Evolutionary conservation across 2,888 invertebrate species (phyloP), one percentile per base, ranked within the genome.

Genomic region (Xestia rhomboidea): DNA sequence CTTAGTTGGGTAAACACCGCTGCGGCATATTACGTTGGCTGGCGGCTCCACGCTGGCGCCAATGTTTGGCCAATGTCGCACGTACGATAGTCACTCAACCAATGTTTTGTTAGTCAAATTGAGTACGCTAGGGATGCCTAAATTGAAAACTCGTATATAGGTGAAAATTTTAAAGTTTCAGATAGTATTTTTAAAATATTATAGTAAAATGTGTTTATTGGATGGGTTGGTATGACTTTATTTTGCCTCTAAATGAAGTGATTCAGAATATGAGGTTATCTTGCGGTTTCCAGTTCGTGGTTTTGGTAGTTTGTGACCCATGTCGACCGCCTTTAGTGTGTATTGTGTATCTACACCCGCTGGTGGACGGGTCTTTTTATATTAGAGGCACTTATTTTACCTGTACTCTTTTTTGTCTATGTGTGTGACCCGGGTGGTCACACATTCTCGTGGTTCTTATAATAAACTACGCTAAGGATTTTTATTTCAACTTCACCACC

Each of bases 21-120:
- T 83, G 83, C 66, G 82, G 84, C 73, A 79, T 86, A 87, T 88
- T 88, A 79, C 73, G 74, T 81, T 62, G 63, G 79, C 60, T 73
- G 77, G 62, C 30, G 75, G 74, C 72, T 57, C 68, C 10, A 30
- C 38, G 34, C 64, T 80, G 70, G 71, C 64, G 71, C 86, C 88
- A 78, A 88, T 84, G 76, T 88, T 84, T 75, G 79, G 60, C 74
- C 76, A 86, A 78, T 63, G 64, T 70, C 63, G 75, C 68, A 71
- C 72, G 60, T 54, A 38, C 71, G 54, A 72, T 74, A 74, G 49
- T 49, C 57, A 62, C 68, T 73, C 49, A 62, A 62, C 86, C 76
- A 87, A 83, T 83, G 76, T 86, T 84, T 72, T 86, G 77, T 74
- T 82, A 84, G 87, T 34, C 68, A 79, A 84, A 85, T 86, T 86